Evolutionary conservation across 2,113 vertebrate genomes (phyloP).

Genomic region (Phylloscopus trochiloides): DNA sequence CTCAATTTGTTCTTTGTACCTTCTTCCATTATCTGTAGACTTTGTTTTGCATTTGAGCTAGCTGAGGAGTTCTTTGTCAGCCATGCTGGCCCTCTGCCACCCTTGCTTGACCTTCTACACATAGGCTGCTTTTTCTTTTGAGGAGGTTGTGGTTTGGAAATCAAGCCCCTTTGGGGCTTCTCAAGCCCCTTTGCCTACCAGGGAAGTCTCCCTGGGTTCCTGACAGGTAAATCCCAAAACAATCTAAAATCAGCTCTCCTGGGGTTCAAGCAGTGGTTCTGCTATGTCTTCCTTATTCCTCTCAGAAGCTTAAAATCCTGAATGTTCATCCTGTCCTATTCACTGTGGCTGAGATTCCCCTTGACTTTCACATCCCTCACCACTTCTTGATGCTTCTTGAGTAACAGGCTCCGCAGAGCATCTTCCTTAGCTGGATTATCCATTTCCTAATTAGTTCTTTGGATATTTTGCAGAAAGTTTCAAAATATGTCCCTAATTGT

Average conservation of each 20-base stretch:
- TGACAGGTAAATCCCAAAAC: background rate
- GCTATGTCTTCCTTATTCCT: background rate
- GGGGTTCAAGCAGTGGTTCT: background rate
- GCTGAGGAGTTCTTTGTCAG: background rate
- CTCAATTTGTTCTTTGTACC: background rate
- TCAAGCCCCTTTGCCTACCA: background rate
- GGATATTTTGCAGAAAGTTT: constrained; percentile 3
- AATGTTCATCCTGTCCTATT: background rate
- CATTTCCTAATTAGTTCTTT: background rate
- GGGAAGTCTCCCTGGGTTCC: background rate
- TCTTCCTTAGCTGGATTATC: background rate
- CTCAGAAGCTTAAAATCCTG: background rate
- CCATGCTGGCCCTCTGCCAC: background rate
- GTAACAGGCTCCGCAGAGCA: background rate
- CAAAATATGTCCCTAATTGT: background rate
- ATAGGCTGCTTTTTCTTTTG: background rate
- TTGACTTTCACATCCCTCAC: background rate
- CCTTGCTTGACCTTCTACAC: background rate
- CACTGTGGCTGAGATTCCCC: background rate
- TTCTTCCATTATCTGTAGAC: background rate
- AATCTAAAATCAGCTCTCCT: background rate
- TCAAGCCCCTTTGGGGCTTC: background rate
- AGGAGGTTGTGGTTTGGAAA: background rate
- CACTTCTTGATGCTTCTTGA: background rate
- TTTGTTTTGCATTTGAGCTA: background rate